Base-by-base conservation (phyloP, 1,140 invertebrate genomes). In the Drosophila paulistorum region DNA sequence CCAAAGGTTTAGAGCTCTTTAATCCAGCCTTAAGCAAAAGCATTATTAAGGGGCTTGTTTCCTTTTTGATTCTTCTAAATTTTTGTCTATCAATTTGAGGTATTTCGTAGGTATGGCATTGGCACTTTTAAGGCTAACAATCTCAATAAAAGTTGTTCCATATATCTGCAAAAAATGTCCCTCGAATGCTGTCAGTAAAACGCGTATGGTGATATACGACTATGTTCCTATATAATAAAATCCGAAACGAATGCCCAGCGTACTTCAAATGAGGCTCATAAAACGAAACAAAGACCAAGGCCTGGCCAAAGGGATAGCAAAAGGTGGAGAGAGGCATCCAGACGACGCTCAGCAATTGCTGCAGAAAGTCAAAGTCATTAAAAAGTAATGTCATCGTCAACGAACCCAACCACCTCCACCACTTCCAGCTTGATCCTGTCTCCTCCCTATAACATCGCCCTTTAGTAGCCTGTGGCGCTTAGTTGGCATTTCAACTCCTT, bases 321-420 rank as follows among this genome's bases (percentile, higher is more conserved):
- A 14, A 55, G 17, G 45, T 5, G 14, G 57, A 14, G 39, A 10
- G 64, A 54, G 54, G 10, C 37, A 42, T 51, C 66, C 84, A 72
- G 76, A 81, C 54, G 75, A 66, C 80, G 69, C 67, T 68, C 75
- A 73, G 75, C 79, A 87, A 77, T 87, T 83, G 79, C 81, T 89
- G 85, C 85, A 90, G 78, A 89, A 89, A 89, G 84, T 89, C 84
- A 89, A 89, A 89, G 84, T 89, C 84, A 89, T 89, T 89, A 89
- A 89, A 89, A 89, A 84, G 85, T 89, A 89, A 89, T 89, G 84
- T 78, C 84, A 89, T 81, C 85, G 84, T 89, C 85, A 89, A 81
- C 80, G 76, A 74, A 72, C 59, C 74, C 60, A 57, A 54, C 67
- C 66, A 64, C 26, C 41, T 35, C 23, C 13, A 13, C 9, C n/a